Evolutionary conservation across 2,113 vertebrate species (phyloP).

Genomic region (Crypturellus undulatus): DNA sequence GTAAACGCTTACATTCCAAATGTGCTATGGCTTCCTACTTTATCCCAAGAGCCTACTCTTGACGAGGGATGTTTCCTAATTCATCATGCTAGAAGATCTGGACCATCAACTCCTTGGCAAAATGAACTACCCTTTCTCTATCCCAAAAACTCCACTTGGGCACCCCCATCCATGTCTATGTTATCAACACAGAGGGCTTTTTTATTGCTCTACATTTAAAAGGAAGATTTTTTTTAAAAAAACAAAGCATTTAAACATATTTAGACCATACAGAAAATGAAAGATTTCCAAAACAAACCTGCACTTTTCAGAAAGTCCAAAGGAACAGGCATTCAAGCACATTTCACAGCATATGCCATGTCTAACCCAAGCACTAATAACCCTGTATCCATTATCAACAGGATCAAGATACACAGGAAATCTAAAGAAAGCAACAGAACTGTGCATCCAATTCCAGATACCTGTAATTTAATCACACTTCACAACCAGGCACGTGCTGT

Average conservation of each 20-base stretch:
- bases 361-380: slow-evolving; percentile 51
- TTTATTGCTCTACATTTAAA: not conserved
- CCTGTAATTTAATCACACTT: slow-evolving; percentile 74
- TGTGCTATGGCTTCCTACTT: not conserved
- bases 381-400: slow-evolving; percentile 49
- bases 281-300: slow-evolving; percentile 67
- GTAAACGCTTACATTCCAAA: slow-evolving; percentile 7
- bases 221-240: not conserved
- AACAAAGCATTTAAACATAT: slow-evolving; percentile 53
- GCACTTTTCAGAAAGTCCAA: slow-evolving; percentile 60
- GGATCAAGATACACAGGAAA: slow-evolving; percentile 17
- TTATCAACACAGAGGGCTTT: not conserved
- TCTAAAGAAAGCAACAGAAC: slow-evolving; percentile 21
- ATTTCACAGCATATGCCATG: slow-evolving; percentile 3
- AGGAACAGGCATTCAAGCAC: slow-evolving; percentile 46
- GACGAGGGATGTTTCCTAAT: not conserved
- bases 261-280: slow-evolving; percentile 45
- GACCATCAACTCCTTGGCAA: not conserved
- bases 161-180: slow-evolving; percentile 18
- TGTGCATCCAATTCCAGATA: slow-evolving; percentile 63
- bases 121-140: not conserved
- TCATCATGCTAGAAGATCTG: not conserved
- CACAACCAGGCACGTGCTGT: slow-evolving; percentile 73
- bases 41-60: not conserved
- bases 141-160: slow-evolving; percentile 31